Conservation (phyloP, 1,140 invertebrate species). For the Drosophila bocki region DNA sequence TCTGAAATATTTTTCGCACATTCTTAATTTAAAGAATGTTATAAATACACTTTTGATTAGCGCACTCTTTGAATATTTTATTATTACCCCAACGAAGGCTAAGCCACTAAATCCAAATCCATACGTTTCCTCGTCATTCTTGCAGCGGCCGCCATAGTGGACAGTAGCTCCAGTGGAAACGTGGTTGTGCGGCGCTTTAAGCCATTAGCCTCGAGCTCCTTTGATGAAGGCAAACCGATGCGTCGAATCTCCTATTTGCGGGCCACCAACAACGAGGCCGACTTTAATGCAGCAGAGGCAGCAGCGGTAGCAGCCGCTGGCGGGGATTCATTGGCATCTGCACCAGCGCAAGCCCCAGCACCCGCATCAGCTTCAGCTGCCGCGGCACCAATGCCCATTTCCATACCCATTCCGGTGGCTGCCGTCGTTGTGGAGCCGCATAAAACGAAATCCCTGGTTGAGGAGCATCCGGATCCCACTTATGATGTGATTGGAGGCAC, state of each 20-base stretch:
- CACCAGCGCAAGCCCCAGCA: neutral
- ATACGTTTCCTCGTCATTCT: neutral
- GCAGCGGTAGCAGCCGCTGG: constrained; percentile 35
- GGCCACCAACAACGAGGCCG: constrained; percentile 88
- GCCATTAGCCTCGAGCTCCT: constrained; percentile 66
- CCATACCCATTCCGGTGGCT: constrained; percentile 40
- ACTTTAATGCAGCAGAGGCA: constrained; percentile 85
- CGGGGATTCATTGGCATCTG: constrained; percentile 28
- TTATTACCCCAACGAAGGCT: neutral
- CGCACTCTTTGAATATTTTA: constrained; percentile 16
- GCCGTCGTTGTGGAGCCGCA: constrained; percentile 67
- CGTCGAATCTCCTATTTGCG: constrained; percentile 95
- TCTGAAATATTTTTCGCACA: constrained; percentile 16
- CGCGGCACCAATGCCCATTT: constrained; percentile 12
- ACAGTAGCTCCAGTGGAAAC: constrained; percentile 14
- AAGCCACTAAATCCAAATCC: neutral
- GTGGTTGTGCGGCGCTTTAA: constrained; percentile 77
- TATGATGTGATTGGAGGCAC: constrained; percentile 73
- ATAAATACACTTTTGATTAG: constrained; percentile 17
- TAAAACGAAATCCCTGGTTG: constrained; percentile 70
- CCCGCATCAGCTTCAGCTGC: neutral
- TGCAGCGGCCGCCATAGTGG: constrained; percentile 55
- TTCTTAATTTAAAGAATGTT: constrained; percentile 6
- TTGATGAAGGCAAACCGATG: constrained; percentile 93
- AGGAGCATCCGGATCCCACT: constrained; percentile 79